phyloP scores from a whole-genome alignment of 2,888 invertebrate genomes.

The Ennomos erosarius region DNA sequence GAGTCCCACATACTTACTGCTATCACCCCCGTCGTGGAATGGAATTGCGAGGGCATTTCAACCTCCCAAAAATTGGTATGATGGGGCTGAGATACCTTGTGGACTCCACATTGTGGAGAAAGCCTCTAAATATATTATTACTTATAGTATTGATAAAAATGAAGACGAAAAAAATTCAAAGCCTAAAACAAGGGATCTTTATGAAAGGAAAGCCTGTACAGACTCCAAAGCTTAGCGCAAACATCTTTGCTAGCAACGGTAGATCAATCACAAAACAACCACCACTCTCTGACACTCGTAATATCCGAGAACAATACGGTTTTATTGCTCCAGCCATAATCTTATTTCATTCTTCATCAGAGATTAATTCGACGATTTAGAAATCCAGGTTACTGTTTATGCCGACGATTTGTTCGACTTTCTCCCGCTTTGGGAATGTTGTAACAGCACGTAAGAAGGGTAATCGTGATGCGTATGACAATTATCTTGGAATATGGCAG shows the following conservation, averaged over 20 bases:
- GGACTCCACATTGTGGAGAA: no score
- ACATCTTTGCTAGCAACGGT: slow-evolving; percentile 3
- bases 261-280: slow-evolving; percentile 27
- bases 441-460: slow-evolving; percentile 63
- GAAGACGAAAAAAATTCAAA: no score
- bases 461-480: slow-evolving; percentile 65
- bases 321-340: slow-evolving; percentile 25
- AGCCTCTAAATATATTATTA: no score
- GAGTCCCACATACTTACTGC: no score
- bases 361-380: slow-evolving; percentile 47
- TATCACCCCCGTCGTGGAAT: no score
- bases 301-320: slow-evolving; percentile 30
- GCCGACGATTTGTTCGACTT: slow-evolving; percentile 51
- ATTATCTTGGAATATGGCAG: slow-evolving; percentile 54
- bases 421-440: slow-evolving; percentile 65
- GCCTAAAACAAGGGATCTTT: no score
- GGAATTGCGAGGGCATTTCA: no score
- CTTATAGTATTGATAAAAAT: no score
- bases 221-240: no score
- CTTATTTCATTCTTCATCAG: slow-evolving; percentile 40
- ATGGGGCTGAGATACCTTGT: no score
- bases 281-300: slow-evolving; percentile 13
- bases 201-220: no score
- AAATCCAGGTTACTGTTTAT: slow-evolving; percentile 40
- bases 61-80: no score